phyloP scores from a whole-genome alignment of 2,888 invertebrate species.

The Parnassius smintheus region DNA sequence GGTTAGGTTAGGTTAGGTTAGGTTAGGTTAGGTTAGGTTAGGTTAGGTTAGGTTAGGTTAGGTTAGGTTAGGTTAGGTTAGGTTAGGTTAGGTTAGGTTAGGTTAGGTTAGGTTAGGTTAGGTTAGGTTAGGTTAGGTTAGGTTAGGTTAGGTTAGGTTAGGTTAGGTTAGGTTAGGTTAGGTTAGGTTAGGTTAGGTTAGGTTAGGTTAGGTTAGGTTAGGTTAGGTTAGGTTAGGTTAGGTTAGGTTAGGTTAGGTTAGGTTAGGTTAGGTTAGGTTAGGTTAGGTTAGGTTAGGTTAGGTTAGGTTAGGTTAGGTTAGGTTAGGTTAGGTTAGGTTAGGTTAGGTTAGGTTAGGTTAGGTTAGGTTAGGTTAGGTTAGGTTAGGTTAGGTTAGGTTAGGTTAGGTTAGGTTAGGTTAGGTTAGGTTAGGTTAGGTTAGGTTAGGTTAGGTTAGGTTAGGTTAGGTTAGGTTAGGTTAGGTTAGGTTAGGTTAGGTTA shows the following conservation, averaged over 20 bases:
- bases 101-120: too few relatives aligned
- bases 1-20: too few relatives aligned
- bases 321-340: slow-evolving; percentile 5
- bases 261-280: slow-evolving; percentile 15
- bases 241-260: slow-evolving; percentile 34
- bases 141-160: slow-evolving; percentile 35
- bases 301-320: slow-evolving; percentile 6
- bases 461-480: slow-evolving; percentile 26
- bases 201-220: slow-evolving; percentile 35
- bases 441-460: not conserved
- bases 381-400: slow-evolving; percentile 30
- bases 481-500: slow-evolving; percentile 4
- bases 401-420: slow-evolving; percentile 27
- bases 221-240: slow-evolving; percentile 36
- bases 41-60: too few relatives aligned
- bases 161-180: slow-evolving; percentile 36
- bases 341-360: too few relatives aligned
- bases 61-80: too few relatives aligned
- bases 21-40: too few relatives aligned
- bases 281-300: slow-evolving; percentile 17
- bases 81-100: too few relatives aligned
- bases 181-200: slow-evolving; percentile 36
- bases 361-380: too few relatives aligned
- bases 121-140: slow-evolving; percentile 27
- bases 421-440: slow-evolving; percentile 28